Evolutionary conservation across 1,140 invertebrate genomes (phyloP), one percentile per base, ranked within the genome.

Genomic region (Zaprionus tsacasi): DNA sequence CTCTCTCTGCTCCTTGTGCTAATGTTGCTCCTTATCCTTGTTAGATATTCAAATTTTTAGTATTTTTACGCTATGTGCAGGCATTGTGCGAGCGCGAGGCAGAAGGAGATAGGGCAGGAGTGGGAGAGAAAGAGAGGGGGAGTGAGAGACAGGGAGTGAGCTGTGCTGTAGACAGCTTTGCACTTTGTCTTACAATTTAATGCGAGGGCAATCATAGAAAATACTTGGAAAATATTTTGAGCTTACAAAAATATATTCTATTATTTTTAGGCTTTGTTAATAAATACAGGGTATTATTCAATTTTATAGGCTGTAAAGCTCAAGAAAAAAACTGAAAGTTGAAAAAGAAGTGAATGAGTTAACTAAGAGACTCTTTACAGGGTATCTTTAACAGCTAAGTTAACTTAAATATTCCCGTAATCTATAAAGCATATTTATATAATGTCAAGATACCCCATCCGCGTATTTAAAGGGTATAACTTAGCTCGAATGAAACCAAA

Each of bases 21-120:
- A 52, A 58, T 69, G 66, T 70, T 65, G 33, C 52, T 61, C 43
- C 73, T 82, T 76, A 80, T 82, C 77, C 83, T 83, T 88, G 83
- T 88, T 88, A 88, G 70, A 82, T 88, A 88, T 88, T 88, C 73
- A 88, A 88, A 88, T 87, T 79, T 71, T 56, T 54, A 55, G 52
- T 61, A 54, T 61, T 70, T 48, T 70, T 60, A 69, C 52, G 36
- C 27, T 65, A 0, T 6, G 35, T 59, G 50, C 50, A 17, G 17
- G 38, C 38, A 40, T 5, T 45, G n/a, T 30, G 11, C 3, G 15
- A 52, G 38, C 30, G 65, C 48, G 8, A 30, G 17, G n/a, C n/a
- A n/a, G n/a, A n/a, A n/a, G n/a, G n/a, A n/a, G n/a, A n/a, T n/a
- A n/a, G n/a, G n/a, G n/a, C n/a, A n/a, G 48, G 45, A 59, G 63